These are phyloP conservation scores for Dryobates pubescens DNA, from an alignment of 2,797 vertebrate genomes.

Conservation along the genomic window DNA sequence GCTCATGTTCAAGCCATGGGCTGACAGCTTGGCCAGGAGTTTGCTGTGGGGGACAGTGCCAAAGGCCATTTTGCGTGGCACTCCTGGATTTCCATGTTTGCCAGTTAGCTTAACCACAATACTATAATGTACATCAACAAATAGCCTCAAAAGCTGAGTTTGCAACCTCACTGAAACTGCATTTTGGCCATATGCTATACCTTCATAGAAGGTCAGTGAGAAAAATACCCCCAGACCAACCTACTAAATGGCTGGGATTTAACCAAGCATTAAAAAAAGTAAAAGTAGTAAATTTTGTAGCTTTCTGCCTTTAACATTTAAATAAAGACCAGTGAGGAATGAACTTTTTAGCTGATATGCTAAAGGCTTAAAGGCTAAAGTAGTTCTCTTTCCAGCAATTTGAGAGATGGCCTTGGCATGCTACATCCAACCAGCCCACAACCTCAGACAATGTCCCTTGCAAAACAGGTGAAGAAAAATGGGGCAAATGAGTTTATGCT, in stretches of 20 bases:
- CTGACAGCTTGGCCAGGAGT: too few species aligned
- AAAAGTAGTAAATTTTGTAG: neutral
- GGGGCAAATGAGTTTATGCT: neutral
- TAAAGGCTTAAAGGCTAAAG: neutral
- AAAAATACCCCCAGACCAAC: neutral
- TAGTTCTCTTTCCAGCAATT: neutral
- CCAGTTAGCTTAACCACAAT: conserved; percentile 28
- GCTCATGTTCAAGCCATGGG: too few species aligned
- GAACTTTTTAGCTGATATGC: neutral
- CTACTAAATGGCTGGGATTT: neutral
- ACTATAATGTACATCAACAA: neutral
- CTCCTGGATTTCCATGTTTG: conserved; percentile 8
- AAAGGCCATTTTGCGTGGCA: neutral
- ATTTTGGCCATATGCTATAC: neutral
- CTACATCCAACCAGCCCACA: neutral
- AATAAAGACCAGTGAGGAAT: neutral
- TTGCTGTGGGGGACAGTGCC: too few species aligned
- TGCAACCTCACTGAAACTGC: neutral
- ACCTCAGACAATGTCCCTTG: neutral
- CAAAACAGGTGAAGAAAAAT: neutral
- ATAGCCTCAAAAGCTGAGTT: neutral
- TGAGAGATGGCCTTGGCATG: neutral
- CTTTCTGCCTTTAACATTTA: neutral
- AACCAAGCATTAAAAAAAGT: neutral
- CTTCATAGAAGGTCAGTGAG: neutral